Evolutionary conservation across 2,888 invertebrate species (phyloP).

Genomic region (Apamea epomidion): DNA sequence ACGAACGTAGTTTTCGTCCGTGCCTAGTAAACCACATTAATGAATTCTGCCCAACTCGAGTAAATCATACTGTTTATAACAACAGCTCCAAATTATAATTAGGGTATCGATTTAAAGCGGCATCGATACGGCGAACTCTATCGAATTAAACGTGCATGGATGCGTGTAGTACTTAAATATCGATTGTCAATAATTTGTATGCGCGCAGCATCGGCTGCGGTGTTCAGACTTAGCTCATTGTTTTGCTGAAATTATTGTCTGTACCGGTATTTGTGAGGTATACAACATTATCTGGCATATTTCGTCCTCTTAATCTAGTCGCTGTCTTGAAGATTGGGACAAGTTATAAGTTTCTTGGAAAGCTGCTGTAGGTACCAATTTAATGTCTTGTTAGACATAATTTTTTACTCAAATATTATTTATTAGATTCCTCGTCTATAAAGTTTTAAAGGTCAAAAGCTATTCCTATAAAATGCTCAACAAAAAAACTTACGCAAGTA

Average conservation of each 20-base stretch:
- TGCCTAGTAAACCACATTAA: slow-evolving; percentile 12
- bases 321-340: slow-evolving; percentile 3
- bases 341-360: slow-evolving; percentile 1
- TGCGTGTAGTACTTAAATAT: slow-evolving; percentile 68
- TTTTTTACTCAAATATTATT: slow-evolving; percentile 1
- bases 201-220: slow-evolving; percentile 59
- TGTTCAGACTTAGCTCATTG: slow-evolving; percentile 72
- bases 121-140: slow-evolving; percentile 63
- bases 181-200: slow-evolving; percentile 79
- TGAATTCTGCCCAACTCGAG: slow-evolving; percentile 27
- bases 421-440: slow-evolving; percentile 18
- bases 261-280: slow-evolving; percentile 48
- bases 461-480: not conserved
- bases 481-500: not conserved
- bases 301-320: slow-evolving; percentile 22
- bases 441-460: slow-evolving; percentile 11
- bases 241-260: slow-evolving; percentile 72
- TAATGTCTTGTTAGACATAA: not conserved
- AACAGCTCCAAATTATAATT: slow-evolving; percentile 59
- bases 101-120: slow-evolving; percentile 55
- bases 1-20: not conserved
- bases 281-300: slow-evolving; percentile 10
- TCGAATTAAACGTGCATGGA: slow-evolving; percentile 71
- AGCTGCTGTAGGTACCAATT: not conserved
- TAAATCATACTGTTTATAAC: slow-evolving; percentile 48